Evolutionary conservation across 2,888 invertebrate species (phyloP), one percentile per base, ranked within the genome.

Genomic region (Drosophila suboccidentalis): DNA sequence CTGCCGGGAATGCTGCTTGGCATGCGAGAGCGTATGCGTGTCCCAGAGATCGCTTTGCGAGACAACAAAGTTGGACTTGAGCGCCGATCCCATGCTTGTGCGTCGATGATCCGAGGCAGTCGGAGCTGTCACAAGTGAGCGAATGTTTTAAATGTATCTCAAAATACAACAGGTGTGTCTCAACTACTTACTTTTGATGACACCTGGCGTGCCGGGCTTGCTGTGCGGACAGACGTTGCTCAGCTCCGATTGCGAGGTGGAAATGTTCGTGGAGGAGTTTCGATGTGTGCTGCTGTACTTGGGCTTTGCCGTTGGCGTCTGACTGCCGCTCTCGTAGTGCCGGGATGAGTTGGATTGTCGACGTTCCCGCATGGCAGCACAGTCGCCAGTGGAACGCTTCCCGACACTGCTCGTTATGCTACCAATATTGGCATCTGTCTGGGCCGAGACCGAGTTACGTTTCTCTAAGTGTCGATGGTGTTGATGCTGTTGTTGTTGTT

Each of bases 31-130:
- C 0, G 95, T 95, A 71, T 94, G 95, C 0, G 95, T 95, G 77
- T 95, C 95, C 95, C 95, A 95, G n/a, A 95, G 91, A 84, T 95
- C 95, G 81, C 95, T 95, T 88, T 95, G 95, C 1, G 95, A 95
- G 5, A 95, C 95, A 55, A 95, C 95, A 84, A 94, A 95, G 75
- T 94, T 94, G 61, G 95, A 94, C 74, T 93, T 93, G 6, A 92
- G 81, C 15, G 90, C 90, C 43, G 91, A 80, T 34, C 92, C 92
- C 87, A 91, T 91, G 72, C 91, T 92, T 8, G 92, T 90, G 29
- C 93, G 91, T 15, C 93, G 89, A 67, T 91, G 90, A 49, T 92
- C 92, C 22, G 90, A 88, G 38, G 90, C 72, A 76, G 82, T 76
- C 59, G 91, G 90, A 39, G 91, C 91, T 91, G 34, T 10, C 10